Conservation (phyloP, 2,113 vertebrate genomes). For the Catagonus wagneri region DNA sequence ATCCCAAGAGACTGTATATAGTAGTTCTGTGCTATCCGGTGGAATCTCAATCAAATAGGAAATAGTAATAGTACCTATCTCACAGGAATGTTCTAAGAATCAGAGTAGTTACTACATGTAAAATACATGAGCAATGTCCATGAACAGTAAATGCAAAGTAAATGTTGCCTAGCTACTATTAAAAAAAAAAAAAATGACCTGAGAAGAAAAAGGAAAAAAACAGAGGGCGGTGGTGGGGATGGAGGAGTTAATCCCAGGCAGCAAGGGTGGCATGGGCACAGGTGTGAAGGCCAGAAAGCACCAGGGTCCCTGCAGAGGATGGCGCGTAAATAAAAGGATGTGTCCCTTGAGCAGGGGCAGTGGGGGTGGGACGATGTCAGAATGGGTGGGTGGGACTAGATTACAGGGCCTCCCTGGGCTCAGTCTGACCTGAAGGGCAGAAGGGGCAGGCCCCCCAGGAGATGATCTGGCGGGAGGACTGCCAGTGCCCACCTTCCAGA, state of each 20-base stretch:
- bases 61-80: too few relatives aligned
- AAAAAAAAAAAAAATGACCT: too few relatives aligned
- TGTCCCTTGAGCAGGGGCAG: background rate
- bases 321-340: background rate
- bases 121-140: too few relatives aligned
- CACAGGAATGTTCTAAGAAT: too few relatives aligned
- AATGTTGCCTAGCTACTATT: too few relatives aligned
- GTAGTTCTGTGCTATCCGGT: too few relatives aligned
- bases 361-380: background rate
- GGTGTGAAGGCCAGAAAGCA: background rate
- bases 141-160: too few relatives aligned
- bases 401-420: background rate
- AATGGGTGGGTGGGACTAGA: background rate
- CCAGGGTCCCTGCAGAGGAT: background rate
- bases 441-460: background rate
- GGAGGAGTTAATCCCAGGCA: background rate
- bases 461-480: background rate
- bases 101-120: too few relatives aligned
- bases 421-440: too few relatives aligned
- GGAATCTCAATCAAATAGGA: too few relatives aligned
- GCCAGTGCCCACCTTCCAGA: too few relatives aligned
- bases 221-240: background rate
- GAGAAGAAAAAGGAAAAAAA: background rate
- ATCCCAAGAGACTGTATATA: too few relatives aligned
- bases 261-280: background rate